A percentile compares a stretch with the other conserved stretches of the same genome.
Conservation (phyloP, 1,140 invertebrate genomes). For the Cylas formicarius region DNA sequence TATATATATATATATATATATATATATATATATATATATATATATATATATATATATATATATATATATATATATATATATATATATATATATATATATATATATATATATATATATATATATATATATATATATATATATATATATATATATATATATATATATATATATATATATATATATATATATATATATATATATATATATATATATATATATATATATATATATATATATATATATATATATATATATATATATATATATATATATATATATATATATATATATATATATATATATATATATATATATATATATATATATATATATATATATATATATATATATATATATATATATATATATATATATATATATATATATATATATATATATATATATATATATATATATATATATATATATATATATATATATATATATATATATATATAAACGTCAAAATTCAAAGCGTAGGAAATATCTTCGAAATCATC, state of each 20-base stretch:
- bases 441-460: slow-evolving; percentile 5
- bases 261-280: slow-evolving; percentile 3
- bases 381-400: slow-evolving; percentile 5
- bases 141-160: too few species aligned
- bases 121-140: too few species aligned
- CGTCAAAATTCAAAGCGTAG: too few species aligned
- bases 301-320: slow-evolving; percentile 7
- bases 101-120: too few species aligned
- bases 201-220: neutral
- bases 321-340: slow-evolving; percentile 6
- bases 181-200: too few species aligned
- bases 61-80: too few species aligned
- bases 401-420: slow-evolving; percentile 7
- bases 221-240: neutral
- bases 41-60: too few species aligned
- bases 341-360: slow-evolving; percentile 7
- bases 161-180: too few species aligned
- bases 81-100: too few species aligned
- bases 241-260: neutral
- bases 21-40: too few species aligned
- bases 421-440: slow-evolving; percentile 6
- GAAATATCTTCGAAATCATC: too few species aligned
- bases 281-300: slow-evolving; percentile 1
- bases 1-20: too few species aligned
- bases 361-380: slow-evolving; percentile 7